Evolutionary conservation across 2,888 invertebrate genomes (phyloP), one percentile per base, ranked within the genome.

Genomic region (Amphipyra tragopoginis): DNA sequence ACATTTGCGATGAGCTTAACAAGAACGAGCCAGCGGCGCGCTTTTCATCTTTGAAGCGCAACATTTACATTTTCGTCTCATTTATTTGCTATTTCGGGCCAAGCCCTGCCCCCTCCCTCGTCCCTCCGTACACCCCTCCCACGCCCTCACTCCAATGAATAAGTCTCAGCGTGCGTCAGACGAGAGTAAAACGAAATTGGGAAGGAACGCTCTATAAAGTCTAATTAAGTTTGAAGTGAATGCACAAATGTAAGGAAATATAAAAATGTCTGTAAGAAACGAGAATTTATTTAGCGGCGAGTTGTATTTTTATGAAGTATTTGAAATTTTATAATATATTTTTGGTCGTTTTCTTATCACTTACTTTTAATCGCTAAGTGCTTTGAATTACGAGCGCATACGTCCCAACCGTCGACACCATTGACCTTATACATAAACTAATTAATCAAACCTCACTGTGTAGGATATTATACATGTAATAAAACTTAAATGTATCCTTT

Each of bases 21-120:
- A 91, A 90, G 93, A 92, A 87, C 90, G 90, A 82, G 90, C 88
- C 87, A 86, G 88, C 93, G 92, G 90, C 89, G 86, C 87, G 93
- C 93, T 94, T 94, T 94, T 94, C 94, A 94, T 94, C 93, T 94
- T 90, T 90, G 92, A 93, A 93, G 92, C 94, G 93, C 92, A 91
- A 93, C 94, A 94, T 94, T 94, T 94, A 94, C 94, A 94, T 94
- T 94, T 94, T 94, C 94, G 94, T 93, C 94, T 94, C 94, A 94
- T 94, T 94, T 94, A 94, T 94, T 93, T 93, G 94, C 94, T 94
- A 94, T 94, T 94, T 94, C 93, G 93, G 90, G 93, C 90, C 86
- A 88, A 82, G 85, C 78, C 84, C 84, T 84, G 80, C 84, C 81
- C 86, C 80, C 84, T 80, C 83, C 75, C 80, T 69, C 73, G 52